Evolutionary conservation across 2,797 vertebrate genomes (phyloP), one percentile per base, ranked within the genome.

Genomic region (Leontopithecus rosalia): DNA sequence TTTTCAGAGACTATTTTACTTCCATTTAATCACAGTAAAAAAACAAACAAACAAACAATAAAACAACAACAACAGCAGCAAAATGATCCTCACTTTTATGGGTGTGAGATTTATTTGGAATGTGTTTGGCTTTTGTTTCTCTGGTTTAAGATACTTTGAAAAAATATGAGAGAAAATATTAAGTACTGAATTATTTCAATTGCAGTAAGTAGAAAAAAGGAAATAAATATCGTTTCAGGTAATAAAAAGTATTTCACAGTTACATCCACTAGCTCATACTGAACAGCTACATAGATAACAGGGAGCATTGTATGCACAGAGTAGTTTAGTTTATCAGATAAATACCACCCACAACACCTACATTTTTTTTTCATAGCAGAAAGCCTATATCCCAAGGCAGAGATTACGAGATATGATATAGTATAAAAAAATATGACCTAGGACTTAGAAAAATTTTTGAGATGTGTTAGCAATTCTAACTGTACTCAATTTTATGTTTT

Each of bases 201-300:
- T 87, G 41, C 22, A 64, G 4, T 91, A 30, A 94, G 7, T 58
- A 87, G 30, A 61, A 55, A n/a, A 72, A 17, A 50, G 41, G 3
- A 94, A 87, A 92, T 50, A 72, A 91, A 72, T 70, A 90, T 20
- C 15, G 3, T 94, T 92, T 79, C 15, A 87, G 57, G 19, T 95
- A 94, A 94, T 61, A 70, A 92, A 89, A 77, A 76, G 76, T 10
- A 82, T 39, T 88, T 57, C 46, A 36, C 7, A 57, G n/a, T 81
- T 55, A 58, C 39, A 17, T 94, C 20, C 46, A 24, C 5, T 2
- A 41, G n/a, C 80, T n/a, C 70, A 80, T 13, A 72, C 5, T 36
- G 30, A 72, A 43, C 3, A 48, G 22, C 12, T 75, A 26, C 1
- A 33, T 41, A 30, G 43, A 43, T 7, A 36, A 50, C 20, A 46